phyloP scores from a whole-genome alignment of 2,888 invertebrate genomes.

The Trichopoda pennipes region DNA sequence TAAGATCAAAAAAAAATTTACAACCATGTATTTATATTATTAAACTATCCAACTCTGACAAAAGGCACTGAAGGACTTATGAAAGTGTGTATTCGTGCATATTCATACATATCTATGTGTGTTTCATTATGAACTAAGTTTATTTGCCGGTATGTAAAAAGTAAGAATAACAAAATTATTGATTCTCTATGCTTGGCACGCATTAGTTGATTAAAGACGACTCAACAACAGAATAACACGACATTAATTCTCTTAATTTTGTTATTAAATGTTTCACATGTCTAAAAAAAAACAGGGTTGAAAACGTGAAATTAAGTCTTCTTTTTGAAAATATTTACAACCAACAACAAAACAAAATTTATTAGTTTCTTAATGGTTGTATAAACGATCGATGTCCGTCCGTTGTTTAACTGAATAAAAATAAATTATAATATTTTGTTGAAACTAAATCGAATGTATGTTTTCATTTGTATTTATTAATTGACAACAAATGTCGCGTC shows the following conservation, averaged over 20 bases:
- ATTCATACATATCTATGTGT: background rate
- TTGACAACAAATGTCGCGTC: slow-evolving; percentile 69
- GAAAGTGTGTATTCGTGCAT: background rate
- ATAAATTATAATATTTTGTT: slow-evolving; percentile 12
- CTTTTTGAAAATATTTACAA: slow-evolving; percentile 20
- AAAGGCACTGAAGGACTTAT: background rate
- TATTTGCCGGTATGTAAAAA: slow-evolving; percentile 2
- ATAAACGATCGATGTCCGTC: background rate
- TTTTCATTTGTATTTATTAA: slow-evolving; percentile 66
- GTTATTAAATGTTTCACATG: slow-evolving; percentile 6
- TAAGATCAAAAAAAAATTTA: too few species aligned
- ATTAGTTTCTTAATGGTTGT: slow-evolving; percentile 6
- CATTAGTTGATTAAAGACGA: slow-evolving; percentile 52
- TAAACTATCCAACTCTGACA: slow-evolving; percentile 16
- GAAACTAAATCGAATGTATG: slow-evolving; percentile 45
- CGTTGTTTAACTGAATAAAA: slow-evolving; percentile 28
- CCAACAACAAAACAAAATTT: slow-evolving; percentile 4
- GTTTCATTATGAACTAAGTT: slow-evolving; percentile 17
- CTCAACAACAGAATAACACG: slow-evolving; percentile 32
- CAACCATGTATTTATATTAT: background rate
- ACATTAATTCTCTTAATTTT: slow-evolving; percentile 24
- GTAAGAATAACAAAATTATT: slow-evolving; percentile 17
- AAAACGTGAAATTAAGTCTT: slow-evolving; percentile 57
- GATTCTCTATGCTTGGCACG: slow-evolving; percentile 62
- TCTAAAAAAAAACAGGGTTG: slow-evolving; percentile 51